phyloP scores from a whole-genome alignment of 2,797 vertebrate species.

The Natrix natrix region DNA sequence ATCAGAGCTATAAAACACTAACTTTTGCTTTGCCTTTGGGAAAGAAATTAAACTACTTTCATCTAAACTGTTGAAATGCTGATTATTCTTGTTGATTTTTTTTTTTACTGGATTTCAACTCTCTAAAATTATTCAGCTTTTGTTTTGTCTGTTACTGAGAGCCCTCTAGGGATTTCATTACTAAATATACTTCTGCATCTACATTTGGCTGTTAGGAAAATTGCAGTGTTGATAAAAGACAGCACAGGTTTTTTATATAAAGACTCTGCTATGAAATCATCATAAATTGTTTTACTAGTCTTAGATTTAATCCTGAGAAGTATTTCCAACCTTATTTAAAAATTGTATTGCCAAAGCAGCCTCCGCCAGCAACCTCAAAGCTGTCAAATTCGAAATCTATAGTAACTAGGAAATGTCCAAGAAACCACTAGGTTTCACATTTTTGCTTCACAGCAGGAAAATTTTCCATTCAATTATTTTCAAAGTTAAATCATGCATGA shows the following conservation, averaged over 20 bases:
- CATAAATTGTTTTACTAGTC: too few species aligned
- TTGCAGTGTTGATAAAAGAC: not conserved
- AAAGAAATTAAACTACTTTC: not conserved
- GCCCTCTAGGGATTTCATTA: not conserved
- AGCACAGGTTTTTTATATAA: not conserved
- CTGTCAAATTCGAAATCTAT: not conserved
- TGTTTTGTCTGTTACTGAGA: not conserved
- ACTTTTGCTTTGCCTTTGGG: not conserved
- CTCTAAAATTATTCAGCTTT: not conserved
- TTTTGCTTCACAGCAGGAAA: not conserved
- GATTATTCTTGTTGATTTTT: not conserved
- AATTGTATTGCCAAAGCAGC: not conserved
- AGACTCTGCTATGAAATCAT: not conserved
- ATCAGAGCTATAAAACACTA: not conserved
- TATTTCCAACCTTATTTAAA: not conserved
- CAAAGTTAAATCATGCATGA: not conserved
- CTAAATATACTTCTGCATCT: not conserved
- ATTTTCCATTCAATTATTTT: not conserved
- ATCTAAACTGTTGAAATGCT: not conserved
- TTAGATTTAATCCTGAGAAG: not conserved
- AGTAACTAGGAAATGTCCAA: not conserved
- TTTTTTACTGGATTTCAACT: not conserved
- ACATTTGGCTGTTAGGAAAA: not conserved
- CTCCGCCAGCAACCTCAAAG: not conserved
- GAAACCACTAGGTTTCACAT: not conserved